These are phyloP conservation scores for Bombus impatiens DNA, from an alignment of 1,140 invertebrate species.

Conservation along the genomic window DNA sequence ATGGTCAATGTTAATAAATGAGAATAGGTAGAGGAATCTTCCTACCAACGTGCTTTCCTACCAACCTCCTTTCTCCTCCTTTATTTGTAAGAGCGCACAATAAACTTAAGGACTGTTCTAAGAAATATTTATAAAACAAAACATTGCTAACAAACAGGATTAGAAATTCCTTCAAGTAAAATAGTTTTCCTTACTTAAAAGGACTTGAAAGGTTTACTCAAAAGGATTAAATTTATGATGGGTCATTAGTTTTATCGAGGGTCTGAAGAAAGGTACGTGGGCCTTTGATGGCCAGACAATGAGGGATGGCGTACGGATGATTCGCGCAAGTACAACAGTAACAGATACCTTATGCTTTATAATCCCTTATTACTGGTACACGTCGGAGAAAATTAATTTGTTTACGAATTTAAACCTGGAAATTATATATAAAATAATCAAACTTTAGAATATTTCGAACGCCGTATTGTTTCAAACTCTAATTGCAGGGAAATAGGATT, in stretches of 20 bases:
- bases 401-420: neutral
- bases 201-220: too few species aligned
- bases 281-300: rapidly evolving
- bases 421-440: neutral
- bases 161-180: too few species aligned
- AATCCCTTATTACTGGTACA: neutral
- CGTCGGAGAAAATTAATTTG: rapidly evolving
- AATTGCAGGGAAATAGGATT: neutral
- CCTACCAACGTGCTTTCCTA: too few species aligned
- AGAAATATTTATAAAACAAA: too few species aligned
- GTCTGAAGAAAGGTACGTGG: rapidly evolving
- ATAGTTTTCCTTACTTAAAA: too few species aligned
- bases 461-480: neutral
- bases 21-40: too few species aligned
- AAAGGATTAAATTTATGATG: rapidly evolving
- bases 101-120: rapidly evolving
- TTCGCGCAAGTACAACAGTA: rapidly evolving
- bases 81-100: too few species aligned
- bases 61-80: too few species aligned
- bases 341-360: rapidly evolving
- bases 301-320: rapidly evolving
- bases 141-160: too few species aligned
- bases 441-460: neutral
- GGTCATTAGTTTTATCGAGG: too few species aligned
- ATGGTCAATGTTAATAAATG: too few species aligned